A percentile compares a stretch with the other conserved stretches of the same genome.
phyloP scores from a whole-genome alignment of 2,888 invertebrate species.

The Hypolimnas misippus region DNA sequence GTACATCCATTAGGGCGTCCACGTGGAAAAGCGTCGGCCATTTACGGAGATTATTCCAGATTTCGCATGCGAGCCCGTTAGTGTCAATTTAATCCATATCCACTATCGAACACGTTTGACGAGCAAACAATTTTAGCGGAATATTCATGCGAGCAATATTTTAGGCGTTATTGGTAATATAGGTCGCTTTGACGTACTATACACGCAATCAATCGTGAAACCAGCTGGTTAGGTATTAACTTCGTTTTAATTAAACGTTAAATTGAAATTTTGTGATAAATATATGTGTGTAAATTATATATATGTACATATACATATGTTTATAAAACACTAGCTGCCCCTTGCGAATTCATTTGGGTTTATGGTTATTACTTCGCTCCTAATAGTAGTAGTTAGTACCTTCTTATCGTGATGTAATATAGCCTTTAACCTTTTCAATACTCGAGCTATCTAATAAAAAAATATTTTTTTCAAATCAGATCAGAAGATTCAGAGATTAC shows the following conservation, averaged over 20 bases:
- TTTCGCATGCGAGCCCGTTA: conserved; percentile 24
- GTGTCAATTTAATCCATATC: conserved; percentile 31
- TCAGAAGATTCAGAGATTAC: no score
- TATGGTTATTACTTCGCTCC: no score
- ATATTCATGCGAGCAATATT: conserved; percentile 22
- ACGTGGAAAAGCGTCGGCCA: conserved; percentile 27
- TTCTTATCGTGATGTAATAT: no score
- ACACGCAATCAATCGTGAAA: not conserved
- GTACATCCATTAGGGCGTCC: conserved; percentile 9
- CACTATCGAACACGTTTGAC: conserved; percentile 20
- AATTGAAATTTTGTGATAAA: not conserved
- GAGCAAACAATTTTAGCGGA: conserved; percentile 28
- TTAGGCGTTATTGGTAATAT: conserved; percentile 8
- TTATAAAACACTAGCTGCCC: no score
- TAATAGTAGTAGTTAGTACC: no score
- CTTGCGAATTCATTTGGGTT: no score
- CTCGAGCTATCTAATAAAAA: no score
- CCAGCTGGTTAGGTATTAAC: not conserved
- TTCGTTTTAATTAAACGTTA: not conserved
- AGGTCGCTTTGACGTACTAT: not conserved
- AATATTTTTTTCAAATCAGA: no score
- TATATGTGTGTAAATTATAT: not conserved
- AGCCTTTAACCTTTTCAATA: no score
- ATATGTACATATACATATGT: not conserved
- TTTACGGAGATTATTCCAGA: conserved; percentile 30